Evolutionary conservation across 2,797 vertebrate genomes (phyloP), one percentile per base, ranked within the genome.

Genomic region (Pantherophis alleghaniensis): DNA sequence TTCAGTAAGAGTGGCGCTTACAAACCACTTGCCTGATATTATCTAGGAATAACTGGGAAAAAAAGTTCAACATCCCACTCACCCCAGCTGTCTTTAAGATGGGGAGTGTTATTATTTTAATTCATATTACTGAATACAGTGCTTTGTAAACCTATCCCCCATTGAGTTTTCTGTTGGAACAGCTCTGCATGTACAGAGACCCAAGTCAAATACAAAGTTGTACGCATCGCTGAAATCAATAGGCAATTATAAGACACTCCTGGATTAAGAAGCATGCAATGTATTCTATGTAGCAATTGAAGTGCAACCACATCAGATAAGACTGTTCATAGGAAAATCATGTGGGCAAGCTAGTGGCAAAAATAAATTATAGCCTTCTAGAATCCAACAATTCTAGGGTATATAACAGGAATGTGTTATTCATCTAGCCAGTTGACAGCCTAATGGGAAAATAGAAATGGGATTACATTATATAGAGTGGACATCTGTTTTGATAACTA

Each of bases 401-500:
- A 22, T 47, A 90, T 95, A 88, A 87, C 87, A 92, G 37, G 42
- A 96, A 94, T 94, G 92, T 96, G 59, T 95, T 96, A 95, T 94
- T 96, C 90, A 95, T 95, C 26, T 94, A 89, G 51, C 42, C 92
- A 86, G 47, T 96, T 96, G 95, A 95, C 91, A 94, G 13, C 28
- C 90, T 96, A 97, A 95, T 95, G 18, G 86, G 56, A 95, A 53
- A 66, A 90, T 42, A 24, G 83, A 18, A 95, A 93, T 12, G 24
- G 26, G 83, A 59, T 93, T 96, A 91, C 69, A 74, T 61, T 94
- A 5, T 86, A 47, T 95, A 94, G 22, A 74, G 63, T 93, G 87
- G 63, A 69, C 93, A 96, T 96, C 93, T 97, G 93, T 94, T 97
- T 94, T 95, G 89, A 95, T 95, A 95, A 94, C 87, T 91, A 79